These are phyloP conservation scores for Tachycineta bicolor DNA, from an alignment of 2,113 vertebrate genomes.

Conservation along the genomic window DNA sequence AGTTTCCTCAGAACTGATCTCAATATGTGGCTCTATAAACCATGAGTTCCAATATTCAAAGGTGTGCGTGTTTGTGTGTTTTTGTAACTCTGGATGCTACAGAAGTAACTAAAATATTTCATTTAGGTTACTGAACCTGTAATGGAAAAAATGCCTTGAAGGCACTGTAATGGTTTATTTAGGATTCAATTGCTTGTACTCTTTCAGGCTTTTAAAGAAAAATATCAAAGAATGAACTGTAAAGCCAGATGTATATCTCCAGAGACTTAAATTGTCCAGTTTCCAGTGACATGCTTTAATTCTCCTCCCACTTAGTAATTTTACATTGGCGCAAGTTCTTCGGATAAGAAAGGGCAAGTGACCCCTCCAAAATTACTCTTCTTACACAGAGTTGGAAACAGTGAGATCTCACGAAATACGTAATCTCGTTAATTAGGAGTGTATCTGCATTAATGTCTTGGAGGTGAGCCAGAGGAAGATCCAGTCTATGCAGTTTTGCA, in stretches of 20 bases:
- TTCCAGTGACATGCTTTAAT: conserved; percentile 28
- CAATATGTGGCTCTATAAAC: neutral
- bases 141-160: neutral
- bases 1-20: neutral
- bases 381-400: neutral
- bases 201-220: conserved; percentile 7
- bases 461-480: neutral
- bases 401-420: neutral
- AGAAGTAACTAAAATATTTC: neutral
- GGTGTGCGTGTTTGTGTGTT: fast-evolving
- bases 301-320: conserved; percentile 44
- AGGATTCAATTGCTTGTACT: conserved; percentile 4
- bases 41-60: neutral
- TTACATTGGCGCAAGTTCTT: neutral
- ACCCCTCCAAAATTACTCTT: neutral
- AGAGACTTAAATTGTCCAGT: conserved; percentile 15
- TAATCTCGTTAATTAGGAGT: neutral
- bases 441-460: neutral
- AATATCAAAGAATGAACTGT: conserved; percentile 32
- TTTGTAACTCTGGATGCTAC: neutral
- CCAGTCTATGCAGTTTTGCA: neutral
- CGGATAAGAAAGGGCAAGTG: neutral
- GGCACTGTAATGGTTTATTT: neutral
- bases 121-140: neutral
- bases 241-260: conserved; percentile 49